Evolutionary conservation across 53 echinoderm and acorn worm species (phyloP), one percentile per base, ranked within the genome.

Genomic region (Echinarachnius parma): DNA sequence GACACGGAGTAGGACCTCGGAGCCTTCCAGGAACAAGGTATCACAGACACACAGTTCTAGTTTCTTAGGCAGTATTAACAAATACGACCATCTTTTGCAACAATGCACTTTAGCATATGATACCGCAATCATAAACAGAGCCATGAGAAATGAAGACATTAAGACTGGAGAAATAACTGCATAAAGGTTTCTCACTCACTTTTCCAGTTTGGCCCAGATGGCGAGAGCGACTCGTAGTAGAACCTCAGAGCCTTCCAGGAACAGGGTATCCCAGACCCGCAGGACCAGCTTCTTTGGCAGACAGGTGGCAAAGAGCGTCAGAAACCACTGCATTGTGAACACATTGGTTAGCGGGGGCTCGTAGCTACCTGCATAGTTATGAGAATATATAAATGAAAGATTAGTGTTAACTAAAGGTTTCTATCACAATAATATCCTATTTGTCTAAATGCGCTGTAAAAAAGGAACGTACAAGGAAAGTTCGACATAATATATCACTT

Each of bases 241-340:
- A 2, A 98, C 85, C 74, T 98, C 98, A 10, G 91, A 91, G 10
- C 98, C 98, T 58, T 98, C 98, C 2, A 98, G 81, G 91, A 98
- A 98, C 42, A 98, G 84, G 39, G 84, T 88, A 78, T 98, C 98
- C 98, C 98, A 98, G 11, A 98, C 91, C 21, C 98, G 72, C 3
- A 98, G 91, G 37, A 98, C 98, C 54, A 90, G 64, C 19, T 78
- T 67, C 57, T 91, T 91, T n/a, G 98, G 98, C 28, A 98, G 75
- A 53, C 98, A 91, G 80, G 98, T 98, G 15, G 98, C 98, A 81
- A 98, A 98, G 31, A 98, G 79, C 9, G 98, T 98, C 29, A 98
- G 81, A 34, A 98, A 98, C 98, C 98, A 98, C 64, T 98, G 98
- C 98, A 98, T 98, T 49, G 98, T 98, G 80, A 98, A 98, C 44